A percentile compares a stretch with the other conserved stretches of the same genome.
Evolutionary conservation across 2,113 vertebrate species (phyloP).

Genomic region (Lycocorax pyrrhopterus): DNA sequence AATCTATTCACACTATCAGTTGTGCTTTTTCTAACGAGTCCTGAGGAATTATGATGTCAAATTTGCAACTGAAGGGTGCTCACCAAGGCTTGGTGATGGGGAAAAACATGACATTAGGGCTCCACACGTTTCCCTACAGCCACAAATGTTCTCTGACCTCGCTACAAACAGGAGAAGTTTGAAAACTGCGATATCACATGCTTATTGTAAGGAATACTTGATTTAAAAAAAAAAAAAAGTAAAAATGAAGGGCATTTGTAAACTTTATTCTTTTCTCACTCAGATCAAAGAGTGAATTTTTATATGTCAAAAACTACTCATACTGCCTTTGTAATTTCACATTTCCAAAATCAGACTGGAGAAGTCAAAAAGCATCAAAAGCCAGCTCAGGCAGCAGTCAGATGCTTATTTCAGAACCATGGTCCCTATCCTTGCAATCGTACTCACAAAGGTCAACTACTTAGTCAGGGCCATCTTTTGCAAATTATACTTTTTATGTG

Average conservation of each 20-base stretch:
- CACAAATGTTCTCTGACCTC: not conserved
- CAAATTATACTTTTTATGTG: not conserved
- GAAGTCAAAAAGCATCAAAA: not conserved
- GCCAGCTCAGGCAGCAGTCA: not conserved
- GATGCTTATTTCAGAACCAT: not conserved
- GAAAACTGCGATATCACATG: not conserved
- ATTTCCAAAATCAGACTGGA: not conserved
- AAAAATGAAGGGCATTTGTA: rapidly evolving
- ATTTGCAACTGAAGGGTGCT: not conserved
- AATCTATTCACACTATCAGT: not conserved
- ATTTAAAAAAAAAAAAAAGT: not conserved
- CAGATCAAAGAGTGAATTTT: not conserved
- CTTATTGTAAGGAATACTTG: not conserved
- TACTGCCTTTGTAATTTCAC: not conserved
- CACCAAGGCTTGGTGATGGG: not conserved
- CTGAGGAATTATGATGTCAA: not conserved
- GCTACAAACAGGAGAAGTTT: not conserved
- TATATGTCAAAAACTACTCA: not conserved
- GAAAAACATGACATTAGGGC: not conserved
- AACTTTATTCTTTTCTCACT: not conserved
- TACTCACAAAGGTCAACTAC: not conserved
- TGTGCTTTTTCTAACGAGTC: not conserved
- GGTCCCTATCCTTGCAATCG: not conserved
- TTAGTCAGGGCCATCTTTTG: not conserved
- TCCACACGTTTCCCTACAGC: not conserved